phyloP scores from a whole-genome alignment of 2,888 invertebrate genomes.

The Erpobdella octoculata region DNA sequence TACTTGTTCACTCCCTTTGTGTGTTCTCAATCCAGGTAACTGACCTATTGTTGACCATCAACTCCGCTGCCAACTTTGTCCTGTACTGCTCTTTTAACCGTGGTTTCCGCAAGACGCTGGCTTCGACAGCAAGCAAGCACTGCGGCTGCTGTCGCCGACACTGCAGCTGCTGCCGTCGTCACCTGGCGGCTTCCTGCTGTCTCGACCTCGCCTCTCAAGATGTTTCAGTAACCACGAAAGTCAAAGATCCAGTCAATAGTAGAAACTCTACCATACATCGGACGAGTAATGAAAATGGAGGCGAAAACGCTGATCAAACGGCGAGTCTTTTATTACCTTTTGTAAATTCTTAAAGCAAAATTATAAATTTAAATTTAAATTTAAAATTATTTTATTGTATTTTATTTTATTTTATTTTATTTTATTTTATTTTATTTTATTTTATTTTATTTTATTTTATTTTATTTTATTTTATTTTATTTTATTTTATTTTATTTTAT shows the following conservation, averaged over 20 bases:
- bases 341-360: neutral
- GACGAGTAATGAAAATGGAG: neutral
- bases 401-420: neutral
- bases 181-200: neutral
- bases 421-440: neutral
- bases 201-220: neutral
- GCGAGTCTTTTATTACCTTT: neutral
- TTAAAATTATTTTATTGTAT: neutral
- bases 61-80: slow-evolving; percentile 49
- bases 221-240: no score
- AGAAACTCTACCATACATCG: neutral
- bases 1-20: slow-evolving; percentile 35
- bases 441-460: no score
- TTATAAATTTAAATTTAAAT: neutral
- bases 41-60: slow-evolving; percentile 47
- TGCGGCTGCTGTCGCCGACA: neutral
- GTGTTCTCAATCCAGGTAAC: slow-evolving; percentile 42
- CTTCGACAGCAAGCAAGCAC: neutral
- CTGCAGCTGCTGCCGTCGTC: neutral
- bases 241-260: neutral
- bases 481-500: no score
- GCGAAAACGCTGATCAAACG: neutral
- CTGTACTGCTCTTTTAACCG: slow-evolving; percentile 48
- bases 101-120: slow-evolving; percentile 39
- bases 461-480: no score